Percentiles rank a stretch among this genome's conserved stretches.
Conservation (phyloP, 2,113 vertebrate species). For the Syngnathus typhle region DNA sequence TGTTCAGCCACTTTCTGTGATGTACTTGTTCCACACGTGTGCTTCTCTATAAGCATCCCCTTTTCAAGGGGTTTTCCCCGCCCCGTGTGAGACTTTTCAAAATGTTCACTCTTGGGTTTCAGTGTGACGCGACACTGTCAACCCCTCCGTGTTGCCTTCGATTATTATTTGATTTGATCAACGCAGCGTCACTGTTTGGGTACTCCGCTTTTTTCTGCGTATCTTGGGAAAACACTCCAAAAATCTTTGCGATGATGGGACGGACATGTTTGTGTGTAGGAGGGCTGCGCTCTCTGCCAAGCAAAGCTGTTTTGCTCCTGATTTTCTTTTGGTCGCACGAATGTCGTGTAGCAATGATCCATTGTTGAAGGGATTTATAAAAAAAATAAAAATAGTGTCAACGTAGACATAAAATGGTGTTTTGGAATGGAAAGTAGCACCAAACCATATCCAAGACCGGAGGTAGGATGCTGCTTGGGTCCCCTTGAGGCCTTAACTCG, state of each 20-base stretch:
- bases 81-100: not conserved
- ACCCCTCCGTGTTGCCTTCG: not conserved
- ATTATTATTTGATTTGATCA: not conserved
- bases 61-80: not conserved
- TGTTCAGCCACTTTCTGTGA: not conserved
- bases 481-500: not conserved
- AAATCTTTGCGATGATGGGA: slow-evolving; percentile 64
- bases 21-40: not conserved
- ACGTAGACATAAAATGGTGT: too few species aligned
- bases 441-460: not conserved
- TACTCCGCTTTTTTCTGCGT: slow-evolving; percentile 51
- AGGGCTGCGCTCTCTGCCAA: slow-evolving; percentile 70
- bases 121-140: not conserved
- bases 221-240: slow-evolving; percentile 59
- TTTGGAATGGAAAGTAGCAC: not conserved
- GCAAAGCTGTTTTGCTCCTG: slow-evolving; percentile 70
- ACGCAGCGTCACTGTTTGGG: slow-evolving; percentile 11
- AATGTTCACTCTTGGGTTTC: not conserved
- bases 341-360: slow-evolving; percentile 34
- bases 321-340: slow-evolving; percentile 33
- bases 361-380: not conserved
- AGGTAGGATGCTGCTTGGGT: too few species aligned
- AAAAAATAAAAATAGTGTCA: not conserved
- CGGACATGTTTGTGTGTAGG: slow-evolving; percentile 76
- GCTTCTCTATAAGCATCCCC: not conserved